These are phyloP conservation scores for Drusus annulatus DNA, from an alignment of 1,140 invertebrate genomes.

Conservation along the genomic window DNA sequence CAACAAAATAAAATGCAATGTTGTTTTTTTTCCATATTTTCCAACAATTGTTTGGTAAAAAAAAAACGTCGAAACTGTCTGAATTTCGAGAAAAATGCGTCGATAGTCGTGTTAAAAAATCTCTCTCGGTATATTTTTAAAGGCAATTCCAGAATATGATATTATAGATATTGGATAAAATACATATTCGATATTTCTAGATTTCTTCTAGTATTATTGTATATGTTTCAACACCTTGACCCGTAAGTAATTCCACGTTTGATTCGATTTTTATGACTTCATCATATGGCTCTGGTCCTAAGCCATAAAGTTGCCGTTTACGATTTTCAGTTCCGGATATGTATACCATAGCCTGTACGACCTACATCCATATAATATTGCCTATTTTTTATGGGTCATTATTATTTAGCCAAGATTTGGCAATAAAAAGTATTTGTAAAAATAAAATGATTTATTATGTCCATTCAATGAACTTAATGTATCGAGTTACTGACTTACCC, in stretches of 20 bases:
- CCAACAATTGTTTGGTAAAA: too few relatives aligned
- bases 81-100: too few relatives aligned
- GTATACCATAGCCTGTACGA: background rate
- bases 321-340: constrained; percentile 43
- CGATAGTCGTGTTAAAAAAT: too few relatives aligned
- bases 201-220: too few relatives aligned
- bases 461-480: background rate
- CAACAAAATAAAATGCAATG: too few relatives aligned
- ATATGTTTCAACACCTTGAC: constrained; percentile 10
- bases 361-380: background rate
- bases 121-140: too few relatives aligned
- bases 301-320: constrained; percentile 56
- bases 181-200: too few relatives aligned
- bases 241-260: constrained; percentile 56
- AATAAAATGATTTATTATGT: constrained; percentile 4
- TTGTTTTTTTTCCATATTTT: too few relatives aligned
- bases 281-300: constrained; percentile 50
- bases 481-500: background rate
- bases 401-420: background rate
- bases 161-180: too few relatives aligned
- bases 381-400: constrained; percentile 15
- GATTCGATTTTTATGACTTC: constrained; percentile 56
- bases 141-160: too few relatives aligned
- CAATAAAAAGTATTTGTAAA: constrained; percentile 3
- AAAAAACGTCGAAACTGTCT: too few relatives aligned